Percentiles rank a stretch among this genome's conserved stretches.
phyloP scores from a whole-genome alignment of 1,140 invertebrate genomes.

The Ectropis grisescens region DNA sequence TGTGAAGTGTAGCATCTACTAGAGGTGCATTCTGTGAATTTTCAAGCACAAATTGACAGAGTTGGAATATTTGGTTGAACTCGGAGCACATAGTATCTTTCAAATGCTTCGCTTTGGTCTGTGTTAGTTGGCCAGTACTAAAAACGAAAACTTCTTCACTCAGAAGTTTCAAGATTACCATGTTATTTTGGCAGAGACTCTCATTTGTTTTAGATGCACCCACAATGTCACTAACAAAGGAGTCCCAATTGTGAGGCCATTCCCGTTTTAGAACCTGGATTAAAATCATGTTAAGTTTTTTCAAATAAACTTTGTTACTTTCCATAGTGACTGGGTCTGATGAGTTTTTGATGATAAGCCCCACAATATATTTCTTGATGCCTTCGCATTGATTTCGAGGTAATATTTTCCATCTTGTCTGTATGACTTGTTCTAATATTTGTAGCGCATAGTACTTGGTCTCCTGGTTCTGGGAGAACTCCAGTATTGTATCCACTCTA shows the following conservation, averaged over 20 bases:
- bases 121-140: constrained; percentile 96
- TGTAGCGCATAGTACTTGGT: constrained; percentile 99
- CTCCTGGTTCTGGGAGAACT: constrained; percentile 96
- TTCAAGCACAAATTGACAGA: constrained; percentile 98
- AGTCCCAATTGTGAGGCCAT: constrained; percentile 99
- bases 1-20: constrained; percentile 95
- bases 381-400: constrained; percentile 99
- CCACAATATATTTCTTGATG: constrained; percentile 99
- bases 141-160: constrained; percentile 99
- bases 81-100: constrained; percentile 99
- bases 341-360: constrained; percentile 98
- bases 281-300: constrained; percentile 99
- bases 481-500: constrained; percentile 97
- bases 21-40: constrained; percentile 96
- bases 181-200: constrained; percentile 99
- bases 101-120: constrained; percentile 98
- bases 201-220: constrained; percentile 99
- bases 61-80: constrained; percentile 97
- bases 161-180: constrained; percentile 97
- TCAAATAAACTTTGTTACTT: constrained; percentile 95
- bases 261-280: constrained; percentile 99
- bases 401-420: constrained; percentile 98
- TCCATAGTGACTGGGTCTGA: constrained; percentile 92
- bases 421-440: constrained; percentile 99
- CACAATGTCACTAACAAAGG: constrained; percentile 98